A percentile compares a stretch with the other conserved stretches of the same genome.
phyloP scores from a whole-genome alignment of 2,113 vertebrate genomes.

The Varanus salvator region DNA sequence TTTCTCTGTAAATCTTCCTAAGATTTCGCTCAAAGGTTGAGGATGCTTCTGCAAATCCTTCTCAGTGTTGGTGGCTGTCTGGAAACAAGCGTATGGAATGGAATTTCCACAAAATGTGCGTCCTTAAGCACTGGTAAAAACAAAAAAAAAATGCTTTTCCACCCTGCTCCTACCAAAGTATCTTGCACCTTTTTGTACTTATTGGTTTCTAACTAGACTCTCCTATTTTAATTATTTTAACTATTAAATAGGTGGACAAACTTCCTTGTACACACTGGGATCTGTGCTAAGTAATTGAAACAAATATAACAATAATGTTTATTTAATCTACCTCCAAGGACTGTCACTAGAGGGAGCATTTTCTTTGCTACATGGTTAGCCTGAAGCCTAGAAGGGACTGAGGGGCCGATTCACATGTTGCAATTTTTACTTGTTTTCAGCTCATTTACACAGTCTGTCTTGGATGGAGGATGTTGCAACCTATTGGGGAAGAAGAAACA shows the following conservation, averaged over 20 bases:
- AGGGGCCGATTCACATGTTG: background rate
- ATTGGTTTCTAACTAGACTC: background rate
- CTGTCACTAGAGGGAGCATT: conserved; percentile 4
- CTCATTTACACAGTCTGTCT: background rate
- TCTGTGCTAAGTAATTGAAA: background rate
- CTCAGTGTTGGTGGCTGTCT: background rate
- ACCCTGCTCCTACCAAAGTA: background rate
- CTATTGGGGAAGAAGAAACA: background rate
- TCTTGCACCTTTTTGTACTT: background rate
- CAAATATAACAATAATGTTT: background rate
- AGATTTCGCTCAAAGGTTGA: too few species aligned
- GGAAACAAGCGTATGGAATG: background rate
- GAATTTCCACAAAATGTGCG: background rate
- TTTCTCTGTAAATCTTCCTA: background rate
- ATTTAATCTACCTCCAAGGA: background rate
- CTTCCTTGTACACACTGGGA: background rate
- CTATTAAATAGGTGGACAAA: background rate
- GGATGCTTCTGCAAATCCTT: too few species aligned
- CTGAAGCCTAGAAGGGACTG: background rate
- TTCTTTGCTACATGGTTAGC: conserved; percentile 8
- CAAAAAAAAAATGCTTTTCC: background rate
- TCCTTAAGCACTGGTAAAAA: background rate
- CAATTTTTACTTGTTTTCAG: background rate
- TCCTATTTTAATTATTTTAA: background rate
- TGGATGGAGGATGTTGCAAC: background rate